Percentiles rank a stretch among this genome's conserved stretches.
phyloP scores from a whole-genome alignment of 2,797 vertebrate species.

The Chromobotia macracanthus region DNA sequence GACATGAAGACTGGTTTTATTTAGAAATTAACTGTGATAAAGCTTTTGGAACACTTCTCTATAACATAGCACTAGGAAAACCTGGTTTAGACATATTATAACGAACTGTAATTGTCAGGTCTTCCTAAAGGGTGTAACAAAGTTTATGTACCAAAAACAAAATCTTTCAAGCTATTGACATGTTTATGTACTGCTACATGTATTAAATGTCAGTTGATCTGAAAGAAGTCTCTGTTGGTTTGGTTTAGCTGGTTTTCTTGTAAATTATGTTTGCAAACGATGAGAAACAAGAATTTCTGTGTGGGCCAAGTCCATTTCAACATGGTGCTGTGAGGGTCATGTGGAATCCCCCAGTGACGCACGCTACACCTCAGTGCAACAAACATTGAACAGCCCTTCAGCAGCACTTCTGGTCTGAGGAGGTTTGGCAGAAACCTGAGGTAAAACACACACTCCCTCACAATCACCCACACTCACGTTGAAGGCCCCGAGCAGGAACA shows the following conservation, averaged over 20 bases:
- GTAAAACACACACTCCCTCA: not conserved
- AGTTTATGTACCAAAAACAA: not conserved
- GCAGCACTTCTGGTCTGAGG: not conserved
- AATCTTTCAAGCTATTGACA: not conserved
- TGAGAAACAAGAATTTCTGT: slow-evolving; percentile 17
- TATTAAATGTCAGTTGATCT: too few relatives aligned
- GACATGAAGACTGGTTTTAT: too few relatives aligned
- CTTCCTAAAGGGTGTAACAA: not conserved
- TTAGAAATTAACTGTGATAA: too few relatives aligned
- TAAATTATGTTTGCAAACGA: not conserved
- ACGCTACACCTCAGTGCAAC: slow-evolving; percentile 52
- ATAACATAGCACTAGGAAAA: too few relatives aligned
- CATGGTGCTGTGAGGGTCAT: slow-evolving; percentile 44
- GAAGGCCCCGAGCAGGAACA: slow-evolving; percentile 93
- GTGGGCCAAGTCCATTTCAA: slow-evolving; percentile 38
- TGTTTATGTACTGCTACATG: too few relatives aligned
- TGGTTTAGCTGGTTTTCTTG: not conserved
- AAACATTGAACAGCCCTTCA: not conserved
- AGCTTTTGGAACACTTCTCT: too few relatives aligned
- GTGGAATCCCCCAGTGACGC: slow-evolving; percentile 52
- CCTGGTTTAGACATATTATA: too few relatives aligned
- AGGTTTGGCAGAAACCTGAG: not conserved
- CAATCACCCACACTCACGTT: slow-evolving; percentile 84
- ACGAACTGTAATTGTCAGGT: too few relatives aligned
- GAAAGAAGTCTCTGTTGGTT: not conserved